Conservation (phyloP, 2,888 invertebrate species). For the Malachius bipustulatus region DNA sequence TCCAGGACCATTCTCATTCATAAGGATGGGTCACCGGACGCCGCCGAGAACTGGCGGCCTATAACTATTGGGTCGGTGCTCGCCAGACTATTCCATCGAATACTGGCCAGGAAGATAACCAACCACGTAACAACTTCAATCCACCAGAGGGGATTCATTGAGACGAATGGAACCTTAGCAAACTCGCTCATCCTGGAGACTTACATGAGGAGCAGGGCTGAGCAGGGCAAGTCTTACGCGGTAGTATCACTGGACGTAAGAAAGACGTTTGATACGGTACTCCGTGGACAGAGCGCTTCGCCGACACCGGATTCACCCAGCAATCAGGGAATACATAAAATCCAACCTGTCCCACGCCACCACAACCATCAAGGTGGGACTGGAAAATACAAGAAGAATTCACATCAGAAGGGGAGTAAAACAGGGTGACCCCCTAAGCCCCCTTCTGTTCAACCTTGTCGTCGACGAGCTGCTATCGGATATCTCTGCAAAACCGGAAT, state of each 20-base stretch:
- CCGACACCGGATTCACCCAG: neutral
- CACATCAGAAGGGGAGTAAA: neutral
- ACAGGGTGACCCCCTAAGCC: conserved; percentile 1
- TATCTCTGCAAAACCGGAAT: neutral
- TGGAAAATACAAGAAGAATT: neutral
- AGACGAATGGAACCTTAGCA: no score
- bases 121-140: neutral
- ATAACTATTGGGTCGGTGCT: neutral
- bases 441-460: conserved; percentile 1
- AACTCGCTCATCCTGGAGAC: no score
- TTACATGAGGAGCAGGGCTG: no score
- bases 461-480: conserved; percentile 4
- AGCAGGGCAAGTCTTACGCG: no score
- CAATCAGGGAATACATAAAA: neutral
- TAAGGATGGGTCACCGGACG: neutral
- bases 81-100: neutral
- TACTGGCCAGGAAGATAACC: neutral
- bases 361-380: neutral
- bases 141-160: no score
- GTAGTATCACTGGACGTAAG: no score
- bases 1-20: neutral
- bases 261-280: no score
- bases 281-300: neutral
- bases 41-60: neutral
- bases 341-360: neutral